phyloP scores from a whole-genome alignment of 2,797 vertebrate species.

The Brachyrhaphis roseni region DNA sequence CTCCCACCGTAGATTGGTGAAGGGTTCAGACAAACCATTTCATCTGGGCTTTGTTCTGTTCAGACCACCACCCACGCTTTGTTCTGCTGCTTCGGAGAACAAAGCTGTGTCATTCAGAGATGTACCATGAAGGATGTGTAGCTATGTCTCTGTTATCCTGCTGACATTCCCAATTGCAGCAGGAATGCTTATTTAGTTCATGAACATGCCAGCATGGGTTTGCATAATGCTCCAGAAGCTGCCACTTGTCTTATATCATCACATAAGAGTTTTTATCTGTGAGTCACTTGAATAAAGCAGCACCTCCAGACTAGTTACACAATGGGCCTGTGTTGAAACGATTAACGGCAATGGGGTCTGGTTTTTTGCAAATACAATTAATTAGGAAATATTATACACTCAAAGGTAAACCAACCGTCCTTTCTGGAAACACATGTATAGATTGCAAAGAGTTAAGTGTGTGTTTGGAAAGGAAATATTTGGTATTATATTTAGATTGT shows the following conservation, averaged over 20 bases:
- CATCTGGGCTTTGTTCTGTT: constrained; percentile 45
- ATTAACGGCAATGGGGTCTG: constrained; percentile 43
- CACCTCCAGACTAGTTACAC: constrained; percentile 52
- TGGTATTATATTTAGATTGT: too few species aligned
- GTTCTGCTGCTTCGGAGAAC: constrained; percentile 29
- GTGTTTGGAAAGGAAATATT: background rate
- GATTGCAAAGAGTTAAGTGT: constrained; percentile 16
- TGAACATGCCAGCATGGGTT: constrained; percentile 20
- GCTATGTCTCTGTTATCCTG: constrained; percentile 17
- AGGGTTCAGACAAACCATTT: constrained; percentile 54
- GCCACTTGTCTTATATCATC: constrained; percentile 13
- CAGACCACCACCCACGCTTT: constrained; percentile 58
- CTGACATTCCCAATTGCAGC: constrained; percentile 21
- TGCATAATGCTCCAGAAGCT: constrained; percentile 3
- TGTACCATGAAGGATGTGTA: constrained; percentile 2
- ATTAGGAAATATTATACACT: constrained; percentile 14
- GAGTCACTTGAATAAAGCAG: constrained; percentile 55
- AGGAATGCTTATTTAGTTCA: constrained; percentile 27
- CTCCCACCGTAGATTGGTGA: constrained; percentile 53
- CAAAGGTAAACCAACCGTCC: constrained; percentile 13
- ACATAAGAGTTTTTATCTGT: constrained; percentile 34
- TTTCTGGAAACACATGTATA: constrained; percentile 4
- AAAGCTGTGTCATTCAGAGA: constrained; percentile 11
- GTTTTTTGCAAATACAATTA: constrained; percentile 42
- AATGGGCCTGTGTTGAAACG: constrained; percentile 43